phyloP scores from a whole-genome alignment of 2,113 vertebrate species.

The Otolemur garnettii region DNA sequence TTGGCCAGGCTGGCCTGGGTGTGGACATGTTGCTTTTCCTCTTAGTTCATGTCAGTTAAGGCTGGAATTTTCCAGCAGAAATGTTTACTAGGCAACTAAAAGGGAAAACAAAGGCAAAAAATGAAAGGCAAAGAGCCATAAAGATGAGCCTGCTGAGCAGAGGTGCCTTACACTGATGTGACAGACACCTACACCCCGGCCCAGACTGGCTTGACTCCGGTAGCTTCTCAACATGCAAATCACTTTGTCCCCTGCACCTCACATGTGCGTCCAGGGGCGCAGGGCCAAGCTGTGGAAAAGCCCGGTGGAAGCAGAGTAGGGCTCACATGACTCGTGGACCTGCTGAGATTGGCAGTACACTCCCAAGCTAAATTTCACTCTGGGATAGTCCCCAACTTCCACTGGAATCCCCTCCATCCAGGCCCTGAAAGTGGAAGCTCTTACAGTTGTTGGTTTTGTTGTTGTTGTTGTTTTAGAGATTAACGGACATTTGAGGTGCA shows the following conservation, averaged over 20 bases:
- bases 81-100: constrained; percentile 70
- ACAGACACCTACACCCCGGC: not conserved
- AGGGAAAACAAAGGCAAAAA: constrained; percentile 32
- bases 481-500: not conserved
- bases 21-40: constrained; percentile 72
- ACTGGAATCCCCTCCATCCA: not conserved
- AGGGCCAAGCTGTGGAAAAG: not conserved
- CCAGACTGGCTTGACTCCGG: accelerated
- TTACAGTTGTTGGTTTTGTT: not conserved
- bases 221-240: accelerated
- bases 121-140: not conserved
- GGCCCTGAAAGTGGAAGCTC: not conserved
- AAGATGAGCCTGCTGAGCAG: not conserved
- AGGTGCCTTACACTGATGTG: accelerated
- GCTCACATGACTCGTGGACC: accelerated
- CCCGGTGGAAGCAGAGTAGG: not conserved
- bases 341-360: not conserved
- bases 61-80: constrained; percentile 66
- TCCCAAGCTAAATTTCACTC: not conserved
- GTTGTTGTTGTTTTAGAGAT: not conserved
- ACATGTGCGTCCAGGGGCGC: accelerated
- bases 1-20: constrained; percentile 57
- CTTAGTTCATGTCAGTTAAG: constrained; percentile 63
- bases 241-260: not conserved
- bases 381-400: accelerated